Conservation (phyloP, 2,888 invertebrate species). For the Acleris sparsana region DNA sequence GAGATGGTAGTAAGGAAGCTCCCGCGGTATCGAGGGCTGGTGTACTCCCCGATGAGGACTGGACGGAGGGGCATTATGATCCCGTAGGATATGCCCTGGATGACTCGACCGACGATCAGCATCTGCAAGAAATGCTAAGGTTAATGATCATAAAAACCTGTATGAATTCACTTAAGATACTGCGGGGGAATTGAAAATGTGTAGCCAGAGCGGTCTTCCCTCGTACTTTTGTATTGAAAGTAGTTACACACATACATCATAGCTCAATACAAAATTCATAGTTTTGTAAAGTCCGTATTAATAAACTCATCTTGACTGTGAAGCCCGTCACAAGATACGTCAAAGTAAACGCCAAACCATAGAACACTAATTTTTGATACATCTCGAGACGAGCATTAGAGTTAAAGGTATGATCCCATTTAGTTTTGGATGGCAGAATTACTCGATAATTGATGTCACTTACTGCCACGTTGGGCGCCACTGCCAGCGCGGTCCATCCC, state of each 20-base stretch:
- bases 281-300: too few species aligned
- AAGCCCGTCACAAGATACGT: too few species aligned
- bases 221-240: too few species aligned
- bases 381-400: too few species aligned
- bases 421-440: too few species aligned
- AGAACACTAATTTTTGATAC: too few species aligned
- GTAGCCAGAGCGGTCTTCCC: neutral
- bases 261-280: too few species aligned
- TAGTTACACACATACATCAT: too few species aligned
- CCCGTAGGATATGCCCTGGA: constrained; percentile 61
- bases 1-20: constrained; percentile 75
- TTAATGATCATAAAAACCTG: neutral
- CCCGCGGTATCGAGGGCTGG: constrained; percentile 77
- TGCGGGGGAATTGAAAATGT: neutral
- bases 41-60: constrained; percentile 70
- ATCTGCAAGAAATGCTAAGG: constrained; percentile 17
- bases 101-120: constrained; percentile 32
- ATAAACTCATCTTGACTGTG: too few species aligned
- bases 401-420: too few species aligned
- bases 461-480: constrained; percentile 51
- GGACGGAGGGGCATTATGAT: constrained; percentile 58
- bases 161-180: neutral
- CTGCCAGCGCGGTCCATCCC: constrained; percentile 71
- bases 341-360: too few species aligned
- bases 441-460: neutral